phyloP scores from a whole-genome alignment of 2,888 invertebrate species.

The Oligia latruncula region DNA sequence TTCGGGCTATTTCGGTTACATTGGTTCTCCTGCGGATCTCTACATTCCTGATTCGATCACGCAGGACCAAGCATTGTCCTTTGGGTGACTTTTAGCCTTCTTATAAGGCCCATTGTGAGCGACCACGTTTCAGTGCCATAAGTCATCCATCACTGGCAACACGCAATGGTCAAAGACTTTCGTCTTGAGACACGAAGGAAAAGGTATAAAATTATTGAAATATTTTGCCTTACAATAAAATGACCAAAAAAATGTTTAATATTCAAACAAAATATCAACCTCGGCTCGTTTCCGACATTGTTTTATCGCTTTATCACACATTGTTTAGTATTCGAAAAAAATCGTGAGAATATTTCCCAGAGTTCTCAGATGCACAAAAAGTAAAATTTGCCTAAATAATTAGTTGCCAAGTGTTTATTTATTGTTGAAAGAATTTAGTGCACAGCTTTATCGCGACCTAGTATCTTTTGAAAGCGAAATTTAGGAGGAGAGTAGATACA shows the following conservation, averaged over 20 bases:
- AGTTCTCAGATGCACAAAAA: slow-evolving; percentile 44
- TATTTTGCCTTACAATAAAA: slow-evolving; percentile 5
- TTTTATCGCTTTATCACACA: slow-evolving; percentile 43
- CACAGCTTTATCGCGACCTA: slow-evolving; percentile 39
- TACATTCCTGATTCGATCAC: no score
- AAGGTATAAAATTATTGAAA: background rate
- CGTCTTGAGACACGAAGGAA: no score
- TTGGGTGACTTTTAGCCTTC: no score
- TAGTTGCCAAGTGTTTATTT: slow-evolving; percentile 48
- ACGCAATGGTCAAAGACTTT: no score
- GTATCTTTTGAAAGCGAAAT: slow-evolving; percentile 63
- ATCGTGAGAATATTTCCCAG: slow-evolving; percentile 58
- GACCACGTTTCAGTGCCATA: no score
- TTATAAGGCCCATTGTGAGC: no score
- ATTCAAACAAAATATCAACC: slow-evolving; percentile 11
- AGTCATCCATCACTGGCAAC: no score
- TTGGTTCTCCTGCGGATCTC: no score
- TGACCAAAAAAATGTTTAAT: background rate
- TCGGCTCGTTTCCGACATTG: slow-evolving; percentile 24
- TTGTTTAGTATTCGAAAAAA: slow-evolving; percentile 53
- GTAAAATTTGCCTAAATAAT: slow-evolving; percentile 29
- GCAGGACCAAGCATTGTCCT: no score
- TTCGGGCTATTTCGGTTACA: no score
- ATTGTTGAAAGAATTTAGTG: slow-evolving; percentile 58
- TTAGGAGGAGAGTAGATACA: slow-evolving; percentile 46